Evolutionary conservation across 2,888 invertebrate species (phyloP).

Genomic region (Caenorhabditis sinica): DNA sequence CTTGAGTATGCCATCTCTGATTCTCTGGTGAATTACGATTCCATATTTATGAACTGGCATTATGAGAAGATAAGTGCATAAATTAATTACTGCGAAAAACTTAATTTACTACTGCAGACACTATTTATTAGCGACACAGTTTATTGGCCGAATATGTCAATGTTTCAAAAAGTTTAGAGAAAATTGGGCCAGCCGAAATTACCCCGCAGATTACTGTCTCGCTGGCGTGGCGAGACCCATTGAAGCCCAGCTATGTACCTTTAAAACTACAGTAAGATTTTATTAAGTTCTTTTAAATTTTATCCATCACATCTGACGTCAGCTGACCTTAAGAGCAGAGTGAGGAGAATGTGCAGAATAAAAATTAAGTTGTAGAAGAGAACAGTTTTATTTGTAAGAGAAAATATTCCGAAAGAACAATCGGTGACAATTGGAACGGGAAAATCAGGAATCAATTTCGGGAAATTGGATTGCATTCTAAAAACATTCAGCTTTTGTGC

Average conservation of each 20-base stretch:
- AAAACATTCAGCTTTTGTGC: not conserved
- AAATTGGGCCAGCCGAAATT: not conserved
- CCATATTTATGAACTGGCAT: constrained; percentile 42
- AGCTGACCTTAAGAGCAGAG: not conserved
- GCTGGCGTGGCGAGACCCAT: not conserved
- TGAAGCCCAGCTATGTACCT: constrained; percentile 7
- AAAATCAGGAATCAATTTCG: no score
- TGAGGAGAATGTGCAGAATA: not conserved
- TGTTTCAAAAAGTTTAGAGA: not conserved
- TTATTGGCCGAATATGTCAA: not conserved
- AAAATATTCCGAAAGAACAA: constrained; percentile 1
- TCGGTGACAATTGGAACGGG: not conserved
- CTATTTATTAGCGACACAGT: no score
- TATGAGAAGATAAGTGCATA: not conserved
- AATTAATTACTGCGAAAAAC: not conserved
- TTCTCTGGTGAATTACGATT: constrained; percentile 14
- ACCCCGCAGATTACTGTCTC: not conserved
- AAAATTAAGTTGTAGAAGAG: not conserved
- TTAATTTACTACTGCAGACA: no score
- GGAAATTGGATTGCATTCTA: not conserved
- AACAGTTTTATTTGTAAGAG: not conserved
- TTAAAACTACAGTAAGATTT: constrained; percentile 13
- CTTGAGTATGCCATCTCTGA: not conserved
- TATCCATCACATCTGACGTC: no score
- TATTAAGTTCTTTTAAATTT: no score